A percentile compares a stretch with the other conserved stretches of the same genome.
phyloP scores from a whole-genome alignment of 2,797 vertebrate species.

The Botia kubotai region DNA sequence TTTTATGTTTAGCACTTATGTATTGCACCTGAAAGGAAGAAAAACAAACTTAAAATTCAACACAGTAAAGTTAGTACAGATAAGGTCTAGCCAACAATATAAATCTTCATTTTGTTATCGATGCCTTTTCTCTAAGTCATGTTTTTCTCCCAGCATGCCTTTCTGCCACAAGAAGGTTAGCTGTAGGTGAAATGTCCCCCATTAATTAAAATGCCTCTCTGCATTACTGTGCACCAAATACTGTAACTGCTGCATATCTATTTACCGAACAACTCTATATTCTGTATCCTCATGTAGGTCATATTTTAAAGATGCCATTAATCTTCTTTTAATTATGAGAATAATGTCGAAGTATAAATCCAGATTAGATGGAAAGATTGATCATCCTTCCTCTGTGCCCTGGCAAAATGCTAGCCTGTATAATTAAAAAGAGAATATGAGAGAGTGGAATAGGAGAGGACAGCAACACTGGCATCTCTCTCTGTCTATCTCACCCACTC shows the following conservation, averaged over 20 bases:
- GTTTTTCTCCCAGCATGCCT: conserved; percentile 51
- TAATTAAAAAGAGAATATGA: conserved; percentile 58
- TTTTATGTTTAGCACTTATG: not conserved
- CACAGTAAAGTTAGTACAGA: conserved; percentile 14
- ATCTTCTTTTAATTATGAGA: conserved; percentile 72
- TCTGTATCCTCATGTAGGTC: conserved; percentile 62
- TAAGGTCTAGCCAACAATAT: conserved; percentile 3
- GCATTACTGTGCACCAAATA: conserved; percentile 55
- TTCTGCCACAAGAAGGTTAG: conserved; percentile 62
- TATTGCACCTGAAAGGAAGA: not conserved
- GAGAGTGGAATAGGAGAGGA: conserved; percentile 13
- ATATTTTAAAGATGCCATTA: conserved; percentile 67
- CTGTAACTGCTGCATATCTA: conserved; percentile 44
- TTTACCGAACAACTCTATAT: conserved; percentile 61
- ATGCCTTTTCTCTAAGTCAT: conserved; percentile 1
- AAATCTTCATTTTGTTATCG: conserved; percentile 31
- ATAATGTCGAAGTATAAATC: conserved; percentile 63
- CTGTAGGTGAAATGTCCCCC: conserved; percentile 44
- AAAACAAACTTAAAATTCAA: conserved; percentile 37
- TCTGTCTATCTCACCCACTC: conserved; percentile 5
- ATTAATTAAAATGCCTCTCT: conserved; percentile 63
- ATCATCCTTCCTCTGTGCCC: conserved; percentile 58
- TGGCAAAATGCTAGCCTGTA: conserved; percentile 59
- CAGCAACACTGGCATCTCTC: conserved; percentile 22
- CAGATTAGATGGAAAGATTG: conserved; percentile 65